A percentile compares a stretch with the other conserved stretches of the same genome.
These are phyloP conservation scores for Branchipolynoe longqiensis DNA, from an alignment of 2,888 invertebrate species.

Conservation along the genomic window DNA sequence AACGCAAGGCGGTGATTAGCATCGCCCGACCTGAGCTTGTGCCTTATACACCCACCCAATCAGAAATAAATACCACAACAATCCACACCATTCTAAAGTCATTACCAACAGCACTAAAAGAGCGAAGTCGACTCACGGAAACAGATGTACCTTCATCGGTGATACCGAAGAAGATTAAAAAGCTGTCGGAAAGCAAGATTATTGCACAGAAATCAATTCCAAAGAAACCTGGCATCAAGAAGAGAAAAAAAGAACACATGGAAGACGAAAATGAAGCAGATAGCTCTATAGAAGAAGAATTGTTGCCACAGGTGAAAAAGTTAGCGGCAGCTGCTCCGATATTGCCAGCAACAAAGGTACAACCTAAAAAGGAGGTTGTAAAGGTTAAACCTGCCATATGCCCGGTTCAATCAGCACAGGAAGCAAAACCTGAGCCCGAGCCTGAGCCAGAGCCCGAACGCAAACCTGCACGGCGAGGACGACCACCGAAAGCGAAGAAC, in stretches of 20 bases:
- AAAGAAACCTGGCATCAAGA: conserved; percentile 1
- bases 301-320: neutral
- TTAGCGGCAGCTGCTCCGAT: neutral
- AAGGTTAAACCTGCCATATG: neutral
- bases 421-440: neutral
- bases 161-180: conserved; percentile 4
- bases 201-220: neutral
- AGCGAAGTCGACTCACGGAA: too few relatives aligned
- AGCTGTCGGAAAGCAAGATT: neutral
- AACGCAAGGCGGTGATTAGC: conserved; percentile 2
- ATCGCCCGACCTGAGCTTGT: neutral
- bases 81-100: neutral
- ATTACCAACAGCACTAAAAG: neutral
- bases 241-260: neutral
- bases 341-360: neutral
- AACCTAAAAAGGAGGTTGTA: neutral
- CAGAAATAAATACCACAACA: neutral
- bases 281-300: neutral
- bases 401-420: neutral
- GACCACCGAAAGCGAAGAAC: neutral
- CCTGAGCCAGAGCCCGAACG: neutral
- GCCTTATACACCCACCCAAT: neutral
- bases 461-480: neutral
- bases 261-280: neutral
- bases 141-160: neutral